These are phyloP conservation scores for Scaptomyza montana DNA, from an alignment of 1,140 invertebrate genomes.

Conservation along the genomic window DNA sequence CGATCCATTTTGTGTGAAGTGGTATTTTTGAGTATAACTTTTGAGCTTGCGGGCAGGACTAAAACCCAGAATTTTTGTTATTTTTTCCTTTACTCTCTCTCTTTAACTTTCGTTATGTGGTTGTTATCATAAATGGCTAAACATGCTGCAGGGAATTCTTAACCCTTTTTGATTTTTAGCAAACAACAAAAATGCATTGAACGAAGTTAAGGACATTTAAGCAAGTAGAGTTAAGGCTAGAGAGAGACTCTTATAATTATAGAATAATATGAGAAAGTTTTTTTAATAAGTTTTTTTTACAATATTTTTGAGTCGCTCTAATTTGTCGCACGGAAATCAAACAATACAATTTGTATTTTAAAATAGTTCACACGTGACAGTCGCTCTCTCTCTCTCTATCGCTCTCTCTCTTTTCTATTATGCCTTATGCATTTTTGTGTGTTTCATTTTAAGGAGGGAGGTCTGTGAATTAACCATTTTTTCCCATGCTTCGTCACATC, in stretches of 20 bases:
- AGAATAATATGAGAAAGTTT: not conserved
- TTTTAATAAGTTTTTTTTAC: slow-evolving; percentile 18
- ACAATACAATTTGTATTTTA: slow-evolving; percentile 65
- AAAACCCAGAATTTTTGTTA: slow-evolving; percentile 8
- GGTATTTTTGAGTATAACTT: not conserved
- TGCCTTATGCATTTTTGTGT: slow-evolving; percentile 4
- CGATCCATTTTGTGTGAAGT: slow-evolving; percentile 2
- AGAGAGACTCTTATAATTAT: not conserved
- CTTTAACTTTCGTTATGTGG: slow-evolving; percentile 29
- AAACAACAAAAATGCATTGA: slow-evolving; percentile 50
- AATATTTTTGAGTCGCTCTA: slow-evolving; percentile 13
- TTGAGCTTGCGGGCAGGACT: slow-evolving; percentile 6
- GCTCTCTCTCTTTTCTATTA: not conserved
- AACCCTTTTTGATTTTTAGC: slow-evolving; percentile 31
- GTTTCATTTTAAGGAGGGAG: not conserved
- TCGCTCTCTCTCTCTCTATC: not conserved
- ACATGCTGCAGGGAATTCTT: slow-evolving; percentile 29
- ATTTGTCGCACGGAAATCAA: slow-evolving; percentile 21
- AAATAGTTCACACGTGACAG: slow-evolving; percentile 73
- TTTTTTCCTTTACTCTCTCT: not conserved
- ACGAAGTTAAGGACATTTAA: not conserved
- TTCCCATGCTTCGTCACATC: slow-evolving; percentile 59
- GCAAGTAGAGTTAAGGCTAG: not conserved
- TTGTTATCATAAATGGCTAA: slow-evolving; percentile 47
- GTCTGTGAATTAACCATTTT: slow-evolving; percentile 76